Evolutionary conservation across 2,888 invertebrate species (phyloP).

Genomic region (Lasioglossum calceatum): DNA sequence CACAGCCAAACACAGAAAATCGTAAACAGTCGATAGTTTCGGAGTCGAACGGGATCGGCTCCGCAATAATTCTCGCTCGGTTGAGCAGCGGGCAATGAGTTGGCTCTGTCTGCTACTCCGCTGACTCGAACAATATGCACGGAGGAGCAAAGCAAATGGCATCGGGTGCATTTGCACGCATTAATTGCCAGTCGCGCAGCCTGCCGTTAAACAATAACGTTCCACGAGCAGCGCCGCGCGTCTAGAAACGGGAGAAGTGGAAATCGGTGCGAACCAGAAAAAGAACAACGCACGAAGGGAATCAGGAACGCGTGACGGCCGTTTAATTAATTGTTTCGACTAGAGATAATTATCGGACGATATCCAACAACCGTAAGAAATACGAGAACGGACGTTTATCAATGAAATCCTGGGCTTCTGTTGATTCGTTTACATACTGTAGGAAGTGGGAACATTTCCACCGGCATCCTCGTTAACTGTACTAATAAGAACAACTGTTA

Average conservation of each 20-base stretch:
- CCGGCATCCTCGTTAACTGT: not conserved
- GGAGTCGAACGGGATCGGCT: not conserved
- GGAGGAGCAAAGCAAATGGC: not conserved
- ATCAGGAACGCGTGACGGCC: not conserved
- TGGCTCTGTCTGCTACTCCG: not conserved
- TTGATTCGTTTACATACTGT: not conserved
- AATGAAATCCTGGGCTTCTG: not conserved
- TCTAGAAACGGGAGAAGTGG: not conserved
- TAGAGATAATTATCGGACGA: slow-evolving; percentile 25
- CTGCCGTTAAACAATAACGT: slow-evolving; percentile 31
- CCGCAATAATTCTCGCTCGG: slow-evolving; percentile 25
- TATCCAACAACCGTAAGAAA: not conserved
- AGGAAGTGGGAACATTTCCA: not conserved
- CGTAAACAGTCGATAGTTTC: slow-evolving; percentile 7
- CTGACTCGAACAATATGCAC: slow-evolving; percentile 7
- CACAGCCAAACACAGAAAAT: not conserved
- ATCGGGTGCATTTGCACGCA: slow-evolving; percentile 17
- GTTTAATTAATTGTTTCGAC: slow-evolving; percentile 24
- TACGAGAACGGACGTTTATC: not conserved
- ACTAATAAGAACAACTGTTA: not conserved
- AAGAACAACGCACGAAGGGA: not conserved
- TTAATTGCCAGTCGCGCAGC: slow-evolving; percentile 19
- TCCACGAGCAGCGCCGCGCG: not conserved
- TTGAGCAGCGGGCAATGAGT: not conserved
- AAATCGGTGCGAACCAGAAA: not conserved